These are phyloP conservation scores for Myiothlypis coronata DNA, from an alignment of 2,797 vertebrate species.

Conservation along the genomic window DNA sequence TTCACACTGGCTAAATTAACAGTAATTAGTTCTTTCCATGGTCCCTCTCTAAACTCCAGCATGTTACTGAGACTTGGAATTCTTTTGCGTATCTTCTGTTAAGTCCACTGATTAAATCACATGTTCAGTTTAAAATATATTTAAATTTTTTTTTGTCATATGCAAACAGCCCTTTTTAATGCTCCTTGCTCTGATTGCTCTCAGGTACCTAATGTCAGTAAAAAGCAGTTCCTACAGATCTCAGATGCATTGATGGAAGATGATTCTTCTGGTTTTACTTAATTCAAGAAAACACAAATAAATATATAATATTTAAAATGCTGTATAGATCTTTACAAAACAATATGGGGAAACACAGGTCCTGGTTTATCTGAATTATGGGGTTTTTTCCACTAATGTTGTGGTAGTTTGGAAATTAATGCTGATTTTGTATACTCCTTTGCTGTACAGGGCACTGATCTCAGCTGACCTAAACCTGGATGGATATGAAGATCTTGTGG, in stretches of 20 bases:
- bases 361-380: neutral
- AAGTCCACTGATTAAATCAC: neutral
- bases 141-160: neutral
- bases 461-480: conserved; percentile 77
- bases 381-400: neutral
- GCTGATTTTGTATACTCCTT: neutral
- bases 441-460: conserved; percentile 65
- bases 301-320: neutral
- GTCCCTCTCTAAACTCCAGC: neutral
- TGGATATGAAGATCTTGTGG: conserved; percentile 70
- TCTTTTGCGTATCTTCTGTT: neutral
- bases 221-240: neutral
- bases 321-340: neutral
- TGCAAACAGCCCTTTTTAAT: neutral
- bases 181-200: neutral
- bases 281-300: neutral
- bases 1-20: neutral
- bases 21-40: neutral
- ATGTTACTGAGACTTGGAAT: neutral
- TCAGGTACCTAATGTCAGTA: neutral
- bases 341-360: neutral
- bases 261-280: neutral
- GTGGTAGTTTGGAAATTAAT: neutral
- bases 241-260: neutral
- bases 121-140: neutral